Base-by-base conservation (phyloP, 2,797 vertebrate genomes). In the Xenentodon cancila region DNA sequence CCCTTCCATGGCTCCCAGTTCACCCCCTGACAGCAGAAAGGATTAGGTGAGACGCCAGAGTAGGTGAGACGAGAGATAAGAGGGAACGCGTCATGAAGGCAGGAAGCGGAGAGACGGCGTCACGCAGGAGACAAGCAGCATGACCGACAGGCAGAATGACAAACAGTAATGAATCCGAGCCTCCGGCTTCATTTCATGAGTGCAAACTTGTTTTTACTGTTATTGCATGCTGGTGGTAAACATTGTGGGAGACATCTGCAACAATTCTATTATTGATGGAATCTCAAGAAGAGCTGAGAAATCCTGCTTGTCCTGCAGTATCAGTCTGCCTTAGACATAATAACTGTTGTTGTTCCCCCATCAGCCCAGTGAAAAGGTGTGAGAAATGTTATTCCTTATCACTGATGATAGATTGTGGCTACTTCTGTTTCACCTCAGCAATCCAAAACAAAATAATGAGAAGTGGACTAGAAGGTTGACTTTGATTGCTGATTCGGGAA, bases 1-100 rank as follows among this genome's bases (percentile, higher is more conserved):
- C 95, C 96, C 88, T 97, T 97, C 95, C 96, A 97, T 0, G 96
- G 94, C 64, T 97, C 91, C 95, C 96, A 97, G 75, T 97, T 98
- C 71, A 97, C 92, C 1, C 93, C 94, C 95, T 97, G 65, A 9
- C 25, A 71, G 66, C 51, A 64, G 49, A 50, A 8, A 47, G 46
- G 45, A 70, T 60, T 49, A 55, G 64, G n/a, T 5, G 13, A 51
- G 46, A 61, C 16, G 34, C 30, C 64, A 11, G 55, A 51, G 27
- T 30, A 12, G 42, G 0, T 17, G n/a, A 17, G 43, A 32, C 1
- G 1, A 27, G 11, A 64, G 13, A 53, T 59, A 43, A 32, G 32
- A 43, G 20, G 37, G 13, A 43, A 53, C 42, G n/a, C 6, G 18
- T 50, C 1, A 17, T 19, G 34, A 54, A 8, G 22, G 55, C 9